A percentile compares a stretch with the other conserved stretches of the same genome.
Evolutionary conservation across 2,888 invertebrate species (phyloP).

Genomic region (Protophormia terraenovae): DNA sequence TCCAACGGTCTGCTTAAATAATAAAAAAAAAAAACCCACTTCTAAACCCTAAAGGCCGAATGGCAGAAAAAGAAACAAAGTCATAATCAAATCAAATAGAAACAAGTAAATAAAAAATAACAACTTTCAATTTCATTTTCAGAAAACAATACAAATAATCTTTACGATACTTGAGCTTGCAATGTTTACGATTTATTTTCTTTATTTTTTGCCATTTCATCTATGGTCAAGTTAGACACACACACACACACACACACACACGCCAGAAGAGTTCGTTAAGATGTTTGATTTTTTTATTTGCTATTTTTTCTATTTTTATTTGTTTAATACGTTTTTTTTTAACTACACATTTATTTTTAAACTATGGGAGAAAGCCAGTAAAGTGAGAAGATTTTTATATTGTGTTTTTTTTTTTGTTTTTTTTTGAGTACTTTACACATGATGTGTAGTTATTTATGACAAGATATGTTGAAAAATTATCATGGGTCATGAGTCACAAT

Average conservation of each 20-base stretch:
- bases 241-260: neutral
- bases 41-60: slow-evolving; percentile 16
- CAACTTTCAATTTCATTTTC: slow-evolving; percentile 37
- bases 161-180: neutral
- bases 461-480: neutral
- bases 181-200: neutral
- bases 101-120: slow-evolving; percentile 39
- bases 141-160: neutral
- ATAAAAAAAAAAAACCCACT: slow-evolving; percentile 19
- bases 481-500: neutral
- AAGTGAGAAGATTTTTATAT: neutral
- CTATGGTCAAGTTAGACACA: neutral
- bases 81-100: slow-evolving; percentile 35
- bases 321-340: neutral
- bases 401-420: no score
- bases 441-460: neutral
- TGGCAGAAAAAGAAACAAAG: neutral
- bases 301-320: neutral
- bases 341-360: neutral
- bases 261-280: neutral
- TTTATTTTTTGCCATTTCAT: slow-evolving; percentile 22
- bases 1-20: neutral
- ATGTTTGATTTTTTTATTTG: neutral
- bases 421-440: neutral
- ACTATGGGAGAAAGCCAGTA: slow-evolving; percentile 32